phyloP scores from a whole-genome alignment of 92 coral and sea anemone genomes.

The Micromussa lordhowensis region DNA sequence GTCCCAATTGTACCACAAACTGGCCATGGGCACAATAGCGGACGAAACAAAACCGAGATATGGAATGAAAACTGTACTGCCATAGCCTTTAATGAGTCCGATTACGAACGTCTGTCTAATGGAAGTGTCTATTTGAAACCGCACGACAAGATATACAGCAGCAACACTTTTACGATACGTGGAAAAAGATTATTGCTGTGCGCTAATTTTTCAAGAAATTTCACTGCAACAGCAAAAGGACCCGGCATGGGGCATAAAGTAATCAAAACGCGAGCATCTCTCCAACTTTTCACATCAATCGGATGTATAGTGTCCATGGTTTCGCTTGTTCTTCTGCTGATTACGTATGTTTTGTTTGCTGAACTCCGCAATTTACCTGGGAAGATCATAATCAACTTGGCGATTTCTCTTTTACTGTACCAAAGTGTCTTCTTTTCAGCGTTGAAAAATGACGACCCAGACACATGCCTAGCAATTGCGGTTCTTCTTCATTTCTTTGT shows the following conservation, averaged over 20 bases:
- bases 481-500: constrained; percentile 59
- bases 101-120: constrained; percentile 6
- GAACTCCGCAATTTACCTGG: constrained; percentile 74
- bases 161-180: background rate
- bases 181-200: background rate
- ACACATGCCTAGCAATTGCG: constrained; percentile 53
- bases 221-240: background rate
- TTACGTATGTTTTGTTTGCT: constrained; percentile 51
- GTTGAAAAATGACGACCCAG: constrained; percentile 15
- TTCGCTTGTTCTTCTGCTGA: constrained; percentile 46
- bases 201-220: constrained; percentile 19
- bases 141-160: constrained; percentile 6
- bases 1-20: background rate
- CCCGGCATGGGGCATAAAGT: background rate
- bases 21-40: background rate
- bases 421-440: constrained; percentile 50
- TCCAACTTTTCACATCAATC: constrained; percentile 1
- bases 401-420: constrained; percentile 49
- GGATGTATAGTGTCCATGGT: constrained; percentile 53
- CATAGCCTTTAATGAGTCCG: constrained; percentile 27
- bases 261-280: constrained; percentile 5
- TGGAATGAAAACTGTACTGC: constrained; percentile 32
- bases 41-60: background rate
- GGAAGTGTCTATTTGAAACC: constrained; percentile 14
- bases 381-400: constrained; percentile 59